Evolutionary conservation across 2,113 vertebrate genomes (phyloP).

Genomic region (Toxostoma redivivum): DNA sequence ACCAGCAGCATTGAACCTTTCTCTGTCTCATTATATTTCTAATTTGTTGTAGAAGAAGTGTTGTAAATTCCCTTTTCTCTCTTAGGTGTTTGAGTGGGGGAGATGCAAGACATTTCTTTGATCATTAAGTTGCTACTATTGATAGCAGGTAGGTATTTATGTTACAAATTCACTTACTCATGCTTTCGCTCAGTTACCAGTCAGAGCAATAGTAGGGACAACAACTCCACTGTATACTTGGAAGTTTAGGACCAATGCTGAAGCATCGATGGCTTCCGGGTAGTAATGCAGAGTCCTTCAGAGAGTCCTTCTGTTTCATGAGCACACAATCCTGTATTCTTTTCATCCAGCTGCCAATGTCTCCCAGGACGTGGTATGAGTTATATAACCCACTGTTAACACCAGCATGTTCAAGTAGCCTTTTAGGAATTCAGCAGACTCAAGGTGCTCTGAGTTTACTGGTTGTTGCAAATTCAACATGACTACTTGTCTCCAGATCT

Average conservation of each 20-base stretch:
- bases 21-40: not conserved
- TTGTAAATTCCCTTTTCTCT: not conserved
- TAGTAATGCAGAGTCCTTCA: not conserved
- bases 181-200: not conserved
- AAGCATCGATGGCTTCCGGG: not conserved
- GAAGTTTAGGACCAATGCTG: not conserved
- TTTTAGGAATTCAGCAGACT: not conserved
- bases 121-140: not conserved
- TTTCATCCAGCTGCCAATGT: not conserved
- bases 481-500: not conserved
- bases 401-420: not conserved
- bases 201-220: not conserved
- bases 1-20: not conserved
- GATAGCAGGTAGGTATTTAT: not conserved
- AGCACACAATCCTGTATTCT: not conserved
- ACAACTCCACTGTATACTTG: not conserved
- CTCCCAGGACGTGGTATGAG: not conserved
- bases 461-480: not conserved
- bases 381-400: not conserved
- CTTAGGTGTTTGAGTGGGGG: not conserved
- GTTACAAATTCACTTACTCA: not conserved
- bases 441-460: not conserved
- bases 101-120: not conserved
- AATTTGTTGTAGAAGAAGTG: not conserved
- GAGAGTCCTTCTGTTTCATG: not conserved